Evolutionary conservation across 2,888 invertebrate species (phyloP).

Genomic region (Cyrtodaria siliqua): DNA sequence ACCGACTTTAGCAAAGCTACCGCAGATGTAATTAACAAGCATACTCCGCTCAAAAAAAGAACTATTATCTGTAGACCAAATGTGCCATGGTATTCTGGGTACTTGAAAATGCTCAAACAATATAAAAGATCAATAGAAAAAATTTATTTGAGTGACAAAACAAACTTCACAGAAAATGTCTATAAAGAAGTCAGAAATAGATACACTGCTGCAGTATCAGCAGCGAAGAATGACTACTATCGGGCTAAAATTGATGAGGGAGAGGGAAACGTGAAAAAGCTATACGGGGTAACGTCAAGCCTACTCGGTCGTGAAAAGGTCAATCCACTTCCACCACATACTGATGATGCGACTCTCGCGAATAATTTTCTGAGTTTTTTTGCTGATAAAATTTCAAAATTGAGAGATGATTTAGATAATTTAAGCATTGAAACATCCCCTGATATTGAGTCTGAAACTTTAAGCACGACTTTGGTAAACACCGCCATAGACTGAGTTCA

Average conservation of each 20-base stretch:
- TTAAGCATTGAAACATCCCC: neutral
- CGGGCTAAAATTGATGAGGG: constrained; percentile 29
- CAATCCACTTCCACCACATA: constrained; percentile 21
- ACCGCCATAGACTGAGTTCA: neutral
- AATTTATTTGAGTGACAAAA: constrained; percentile 12
- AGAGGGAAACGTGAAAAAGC: constrained; percentile 31
- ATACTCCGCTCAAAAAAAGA: constrained; percentile 13
- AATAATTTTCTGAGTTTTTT: constrained; percentile 37
- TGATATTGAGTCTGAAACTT: too few species aligned
- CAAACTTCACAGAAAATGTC: constrained; percentile 7
- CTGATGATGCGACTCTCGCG: constrained; percentile 22
- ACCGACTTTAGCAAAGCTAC: constrained; percentile 5
- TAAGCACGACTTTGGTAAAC: neutral
- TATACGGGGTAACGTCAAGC: constrained; percentile 20
- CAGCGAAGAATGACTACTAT: constrained; percentile 26
- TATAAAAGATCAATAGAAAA: constrained; percentile 24
- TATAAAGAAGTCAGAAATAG: constrained; percentile 31
- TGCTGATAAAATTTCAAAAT: constrained; percentile 12
- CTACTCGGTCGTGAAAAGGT: constrained; percentile 21
- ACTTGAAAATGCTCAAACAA: constrained; percentile 21
- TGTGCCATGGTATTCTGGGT: constrained; percentile 23
- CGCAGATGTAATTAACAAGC: constrained; percentile 6
- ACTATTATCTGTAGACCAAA: constrained; percentile 12
- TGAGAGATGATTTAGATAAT: constrained; percentile 12
- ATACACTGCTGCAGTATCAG: constrained; percentile 27